These are phyloP conservation scores for Acanthacorydalis orientalis DNA, from an alignment of 2,888 invertebrate species.

Conservation along the genomic window DNA sequence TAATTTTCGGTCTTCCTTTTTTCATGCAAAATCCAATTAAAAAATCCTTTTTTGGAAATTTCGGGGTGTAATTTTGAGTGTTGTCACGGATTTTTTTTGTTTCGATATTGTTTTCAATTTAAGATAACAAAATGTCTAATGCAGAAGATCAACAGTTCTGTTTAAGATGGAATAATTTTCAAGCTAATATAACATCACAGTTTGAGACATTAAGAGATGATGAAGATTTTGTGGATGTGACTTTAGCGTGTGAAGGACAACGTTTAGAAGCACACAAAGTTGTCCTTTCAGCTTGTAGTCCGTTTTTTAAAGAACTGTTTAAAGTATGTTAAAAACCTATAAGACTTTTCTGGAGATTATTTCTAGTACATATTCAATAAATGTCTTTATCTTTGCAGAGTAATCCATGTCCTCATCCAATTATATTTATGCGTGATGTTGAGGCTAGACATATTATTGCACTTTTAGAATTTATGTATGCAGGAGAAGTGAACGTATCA, in stretches of 20 bases:
- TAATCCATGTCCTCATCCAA: constrained; percentile 71
- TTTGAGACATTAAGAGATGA: constrained; percentile 70
- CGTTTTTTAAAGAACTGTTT: constrained; percentile 73
- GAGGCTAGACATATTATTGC: constrained; percentile 62
- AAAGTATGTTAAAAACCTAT: constrained; percentile 37
- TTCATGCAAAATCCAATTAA: not conserved
- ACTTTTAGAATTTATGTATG: constrained; percentile 71
- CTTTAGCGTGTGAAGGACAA: constrained; percentile 71
- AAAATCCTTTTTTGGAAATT: not conserved
- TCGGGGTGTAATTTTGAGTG: not conserved
- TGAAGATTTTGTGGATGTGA: constrained; percentile 79
- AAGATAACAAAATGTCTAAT: constrained; percentile 19
- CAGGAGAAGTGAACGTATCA: constrained; percentile 69
- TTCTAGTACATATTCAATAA: not conserved
- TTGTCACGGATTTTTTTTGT: not conserved
- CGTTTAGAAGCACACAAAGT: constrained; percentile 73
- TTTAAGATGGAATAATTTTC: constrained; percentile 81
- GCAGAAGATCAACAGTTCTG: constrained; percentile 72
- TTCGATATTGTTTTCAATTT: not conserved
- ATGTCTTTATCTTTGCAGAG: constrained; percentile 36
- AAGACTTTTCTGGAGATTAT: not conserved
- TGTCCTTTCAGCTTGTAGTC: constrained; percentile 72
- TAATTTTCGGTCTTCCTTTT: not conserved
- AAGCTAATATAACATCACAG: constrained; percentile 73
- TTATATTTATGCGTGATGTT: constrained; percentile 72